Evolutionary conservation across 92 coral and sea anemone genomes (phyloP).

Genomic region (Parazoanthus atlanticus): DNA sequence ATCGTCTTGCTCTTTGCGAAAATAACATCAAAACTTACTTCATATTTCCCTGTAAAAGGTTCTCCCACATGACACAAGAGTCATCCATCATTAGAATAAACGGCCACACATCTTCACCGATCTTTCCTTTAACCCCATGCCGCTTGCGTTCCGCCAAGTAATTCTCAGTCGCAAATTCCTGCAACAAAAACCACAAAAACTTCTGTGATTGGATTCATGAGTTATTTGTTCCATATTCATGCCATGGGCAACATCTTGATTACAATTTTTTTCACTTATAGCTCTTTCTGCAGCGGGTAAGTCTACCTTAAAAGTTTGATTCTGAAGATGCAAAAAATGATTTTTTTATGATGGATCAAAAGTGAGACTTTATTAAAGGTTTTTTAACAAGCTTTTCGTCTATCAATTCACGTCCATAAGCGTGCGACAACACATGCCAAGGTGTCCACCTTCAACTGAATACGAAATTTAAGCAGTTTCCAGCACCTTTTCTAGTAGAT

Average conservation of each 20-base stretch:
- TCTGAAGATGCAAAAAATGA: too few species aligned
- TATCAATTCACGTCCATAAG: too few species aligned
- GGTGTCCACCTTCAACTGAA: too few species aligned
- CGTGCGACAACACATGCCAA: too few species aligned
- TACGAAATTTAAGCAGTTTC: too few species aligned
- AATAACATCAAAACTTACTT: conserved; percentile 41
- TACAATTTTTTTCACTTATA: too few species aligned
- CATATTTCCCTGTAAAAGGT: conserved; percentile 61
- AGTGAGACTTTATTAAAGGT: too few species aligned
- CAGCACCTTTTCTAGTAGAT: too few species aligned
- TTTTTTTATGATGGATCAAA: too few species aligned
- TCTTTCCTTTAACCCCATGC: conserved; percentile 66
- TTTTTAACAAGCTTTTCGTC: too few species aligned
- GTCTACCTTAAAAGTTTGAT: too few species aligned
- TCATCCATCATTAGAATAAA: conserved; percentile 93
- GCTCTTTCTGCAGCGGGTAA: neutral
- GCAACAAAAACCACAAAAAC: conserved; percentile 3
- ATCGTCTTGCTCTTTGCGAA: neutral
- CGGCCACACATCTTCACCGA: conserved; percentile 85
- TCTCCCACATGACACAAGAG: conserved; percentile 99
- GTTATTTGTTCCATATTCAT: neutral
- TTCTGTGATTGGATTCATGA: neutral
- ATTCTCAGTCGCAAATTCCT: conserved; percentile 97
- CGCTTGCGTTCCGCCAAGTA: conserved; percentile 84
- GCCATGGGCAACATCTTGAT: neutral